Percentiles rank a stretch among this genome's conserved stretches.
Evolutionary conservation across 1,140 invertebrate genomes (phyloP).

Genomic region (Heliconius nattereri): DNA sequence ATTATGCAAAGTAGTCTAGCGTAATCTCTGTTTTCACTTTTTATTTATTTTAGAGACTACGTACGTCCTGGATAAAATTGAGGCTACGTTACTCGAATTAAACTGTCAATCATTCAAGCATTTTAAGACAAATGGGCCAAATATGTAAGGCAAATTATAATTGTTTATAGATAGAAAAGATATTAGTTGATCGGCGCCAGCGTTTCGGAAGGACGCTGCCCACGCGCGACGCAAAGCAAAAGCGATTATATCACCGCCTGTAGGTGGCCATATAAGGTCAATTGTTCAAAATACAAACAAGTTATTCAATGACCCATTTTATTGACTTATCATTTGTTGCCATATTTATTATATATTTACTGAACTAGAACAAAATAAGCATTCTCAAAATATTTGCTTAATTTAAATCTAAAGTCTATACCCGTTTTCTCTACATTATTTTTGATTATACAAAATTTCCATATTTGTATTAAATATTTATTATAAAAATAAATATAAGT

Average conservation of each 20-base stretch:
- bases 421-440: too few species aligned
- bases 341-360: constrained; percentile 13
- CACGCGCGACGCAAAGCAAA: constrained; percentile 64
- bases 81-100: not conserved
- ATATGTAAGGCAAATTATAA: constrained; percentile 26
- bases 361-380: not conserved
- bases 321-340: constrained; percentile 23
- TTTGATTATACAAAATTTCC: too few species aligned
- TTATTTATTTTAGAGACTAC: too few species aligned
- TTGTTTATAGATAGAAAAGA: constrained; percentile 40
- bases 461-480: too few species aligned
- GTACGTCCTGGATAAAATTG: too few species aligned
- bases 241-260: constrained; percentile 75
- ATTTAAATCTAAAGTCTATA: too few species aligned
- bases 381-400: too few species aligned
- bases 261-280: constrained; percentile 80
- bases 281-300: constrained; percentile 66
- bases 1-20: not conserved
- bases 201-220: constrained; percentile 67
- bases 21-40: not conserved
- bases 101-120: not conserved
- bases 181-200: constrained; percentile 42
- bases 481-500: too few species aligned
- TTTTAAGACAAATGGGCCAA: constrained; percentile 15
- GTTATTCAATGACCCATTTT: constrained; percentile 54